A percentile compares a stretch with the other conserved stretches of the same genome.
These are phyloP conservation scores for Thaumetopoea pityocampa DNA, from an alignment of 1,140 invertebrate genomes.

Conservation along the genomic window DNA sequence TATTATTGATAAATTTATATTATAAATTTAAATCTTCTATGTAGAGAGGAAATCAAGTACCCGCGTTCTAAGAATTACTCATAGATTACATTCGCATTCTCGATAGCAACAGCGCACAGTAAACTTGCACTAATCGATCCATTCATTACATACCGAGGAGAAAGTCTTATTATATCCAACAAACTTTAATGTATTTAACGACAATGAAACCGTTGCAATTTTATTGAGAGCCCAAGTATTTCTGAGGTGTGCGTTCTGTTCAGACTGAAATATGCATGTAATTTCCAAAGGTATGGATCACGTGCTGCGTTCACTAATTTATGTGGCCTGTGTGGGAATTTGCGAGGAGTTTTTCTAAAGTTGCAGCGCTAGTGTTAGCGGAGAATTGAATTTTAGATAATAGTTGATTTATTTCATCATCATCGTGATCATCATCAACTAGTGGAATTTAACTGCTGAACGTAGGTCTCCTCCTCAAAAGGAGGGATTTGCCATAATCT, in stretches of 20 bases:
- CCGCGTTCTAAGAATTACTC: slow-evolving; percentile 2
- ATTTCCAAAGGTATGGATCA: neutral
- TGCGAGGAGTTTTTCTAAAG: too few relatives aligned
- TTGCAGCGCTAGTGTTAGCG: too few relatives aligned
- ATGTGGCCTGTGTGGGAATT: too few relatives aligned
- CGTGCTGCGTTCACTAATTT: neutral
- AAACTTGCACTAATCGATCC: slow-evolving; percentile 9
- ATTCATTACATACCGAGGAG: slow-evolving; percentile 12
- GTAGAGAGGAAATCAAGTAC: too few relatives aligned
- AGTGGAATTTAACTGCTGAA: too few relatives aligned
- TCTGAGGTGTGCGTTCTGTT: slow-evolving; percentile 5
- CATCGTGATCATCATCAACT: too few relatives aligned
- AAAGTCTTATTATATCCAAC: slow-evolving; percentile 11
- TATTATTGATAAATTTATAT: too few relatives aligned
- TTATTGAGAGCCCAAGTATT: slow-evolving; percentile 17
- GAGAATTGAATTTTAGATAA: too few relatives aligned
- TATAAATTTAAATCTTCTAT: too few relatives aligned
- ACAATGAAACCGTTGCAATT: slow-evolving; percentile 23
- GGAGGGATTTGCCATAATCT: too few relatives aligned
- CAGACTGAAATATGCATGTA: slow-evolving; percentile 10
- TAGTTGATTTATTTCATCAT: too few relatives aligned
- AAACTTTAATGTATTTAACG: slow-evolving; percentile 10
- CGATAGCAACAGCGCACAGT: slow-evolving; percentile 8
- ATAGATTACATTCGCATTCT: slow-evolving; percentile 4
- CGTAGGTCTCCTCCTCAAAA: too few relatives aligned